Percentiles rank a stretch among this genome's conserved stretches.
Evolutionary conservation across 2,888 invertebrate genomes (phyloP).

Genomic region (Dilophus febrilis): DNA sequence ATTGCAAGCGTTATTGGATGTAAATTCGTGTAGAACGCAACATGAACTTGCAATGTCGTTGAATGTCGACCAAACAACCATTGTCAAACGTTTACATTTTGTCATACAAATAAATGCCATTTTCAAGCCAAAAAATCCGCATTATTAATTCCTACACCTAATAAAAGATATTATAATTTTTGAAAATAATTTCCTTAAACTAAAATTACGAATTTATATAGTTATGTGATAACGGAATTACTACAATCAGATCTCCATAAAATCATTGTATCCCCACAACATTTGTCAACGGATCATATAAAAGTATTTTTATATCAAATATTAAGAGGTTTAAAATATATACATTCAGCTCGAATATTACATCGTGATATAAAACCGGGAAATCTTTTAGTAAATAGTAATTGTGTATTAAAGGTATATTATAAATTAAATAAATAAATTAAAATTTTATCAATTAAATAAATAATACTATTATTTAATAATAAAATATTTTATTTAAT

Average conservation of each 20-base stretch:
- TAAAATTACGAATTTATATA: too few species aligned
- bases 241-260: conserved; percentile 99
- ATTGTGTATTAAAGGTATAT: conserved; percentile 85
- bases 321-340: conserved; percentile 95
- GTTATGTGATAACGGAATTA: conserved; percentile 98
- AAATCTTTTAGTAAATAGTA: conserved; percentile 95
- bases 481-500: neutral
- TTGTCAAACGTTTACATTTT: too few species aligned
- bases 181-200: too few species aligned
- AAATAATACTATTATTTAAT: neutral
- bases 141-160: too few species aligned
- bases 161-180: too few species aligned
- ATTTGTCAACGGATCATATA: conserved; percentile 96
- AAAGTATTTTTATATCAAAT: conserved; percentile 99
- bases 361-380: conserved; percentile 99
- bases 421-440: conserved; percentile 3
- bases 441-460: neutral
- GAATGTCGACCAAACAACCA: too few species aligned
- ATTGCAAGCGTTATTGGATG: too few species aligned
- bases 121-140: too few species aligned
- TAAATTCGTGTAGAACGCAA: too few species aligned
- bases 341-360: conserved; percentile 94
- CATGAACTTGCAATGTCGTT: too few species aligned
- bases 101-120: too few species aligned
- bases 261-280: conserved; percentile 99